Evolutionary conservation across 2,888 invertebrate genomes (phyloP), one percentile per base, ranked within the genome.

Genomic region (Macrophya alboannulata): DNA sequence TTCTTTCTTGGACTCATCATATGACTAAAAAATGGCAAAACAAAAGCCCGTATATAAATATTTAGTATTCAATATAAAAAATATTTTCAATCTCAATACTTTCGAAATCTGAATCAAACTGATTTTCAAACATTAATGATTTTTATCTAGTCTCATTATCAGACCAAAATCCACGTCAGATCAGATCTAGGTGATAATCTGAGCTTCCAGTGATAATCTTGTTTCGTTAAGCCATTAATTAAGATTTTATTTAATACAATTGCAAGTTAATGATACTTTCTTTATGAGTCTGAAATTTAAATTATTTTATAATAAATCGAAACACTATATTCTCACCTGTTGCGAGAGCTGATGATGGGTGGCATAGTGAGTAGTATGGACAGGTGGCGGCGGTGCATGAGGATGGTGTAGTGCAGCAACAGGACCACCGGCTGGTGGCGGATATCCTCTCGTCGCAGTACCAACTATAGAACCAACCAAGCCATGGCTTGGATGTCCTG

Each of bases 341-440:
- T 92, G 92, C 59, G 92, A 91, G 84, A 92, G 89, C 87, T 92
- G 92, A 89, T 92, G 92, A 89, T 93, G 92, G 86, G 92, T 88
- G 9, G 92, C 89, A 68, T 92, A 93, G 86, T 92, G 91, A 86
- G 92, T 89, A 25, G 92, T 91, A 87, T 93, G 92, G 86, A 92
- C 91, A 86, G 92, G 90, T 79, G 88, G 89, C 37, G 92, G 92
- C 86, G 92, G 91, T 65, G 91, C 89, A 74, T 91, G 91, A 55
- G 91, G 89, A 74, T 92, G 90, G 88, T 93, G 93, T 59, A 92
- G 88, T 82, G 92, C 89, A 79, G 93, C 89, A 86, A 92, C 91
- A 86, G 92, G 91, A 89, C 93, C 92, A 87, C 91, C 90, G 87
- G 92, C 88, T 87, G 92, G 90, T 82, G 92, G 87, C 89, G 93